A percentile compares a stretch with the other conserved stretches of the same genome.
Evolutionary conservation across 2,113 vertebrate species (phyloP).

Genomic region (Chloropsis cyanopogon): DNA sequence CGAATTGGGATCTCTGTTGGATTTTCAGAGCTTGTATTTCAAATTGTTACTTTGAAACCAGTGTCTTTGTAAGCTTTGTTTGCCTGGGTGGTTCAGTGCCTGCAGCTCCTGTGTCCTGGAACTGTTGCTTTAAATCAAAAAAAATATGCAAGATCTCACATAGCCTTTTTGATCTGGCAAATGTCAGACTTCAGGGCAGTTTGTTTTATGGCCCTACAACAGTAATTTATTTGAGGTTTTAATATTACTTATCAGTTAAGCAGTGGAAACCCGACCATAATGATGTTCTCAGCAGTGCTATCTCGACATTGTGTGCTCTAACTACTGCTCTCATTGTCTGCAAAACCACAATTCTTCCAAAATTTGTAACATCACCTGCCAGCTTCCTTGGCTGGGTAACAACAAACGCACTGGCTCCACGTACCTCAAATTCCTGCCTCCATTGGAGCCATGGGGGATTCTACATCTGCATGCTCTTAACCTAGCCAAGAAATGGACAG

Average conservation of each 20-base stretch:
- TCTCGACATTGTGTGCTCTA: not conserved
- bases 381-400: not conserved
- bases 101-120: not conserved
- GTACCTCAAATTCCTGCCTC: not conserved
- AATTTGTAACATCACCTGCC: slow-evolving; percentile 33
- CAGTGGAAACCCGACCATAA: not conserved
- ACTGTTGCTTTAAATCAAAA: not conserved
- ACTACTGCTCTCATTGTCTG: not conserved
- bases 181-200: not conserved
- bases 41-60: not conserved
- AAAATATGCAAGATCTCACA: not conserved
- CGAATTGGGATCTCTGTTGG: not conserved
- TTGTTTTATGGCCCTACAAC: not conserved
- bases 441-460: not conserved
- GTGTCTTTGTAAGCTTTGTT: not conserved
- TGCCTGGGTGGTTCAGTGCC: not conserved
- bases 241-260: not conserved
- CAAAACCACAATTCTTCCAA: slow-evolving; percentile 28
- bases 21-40: not conserved
- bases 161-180: not conserved
- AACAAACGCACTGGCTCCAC: accelerated
- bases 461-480: not conserved
- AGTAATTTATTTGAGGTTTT: slow-evolving; percentile 23
- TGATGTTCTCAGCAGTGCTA: not conserved
- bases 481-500: not conserved